Evolutionary conservation across 2,113 vertebrate species (phyloP).

Genomic region (Anarhynchus alexandrinus): DNA sequence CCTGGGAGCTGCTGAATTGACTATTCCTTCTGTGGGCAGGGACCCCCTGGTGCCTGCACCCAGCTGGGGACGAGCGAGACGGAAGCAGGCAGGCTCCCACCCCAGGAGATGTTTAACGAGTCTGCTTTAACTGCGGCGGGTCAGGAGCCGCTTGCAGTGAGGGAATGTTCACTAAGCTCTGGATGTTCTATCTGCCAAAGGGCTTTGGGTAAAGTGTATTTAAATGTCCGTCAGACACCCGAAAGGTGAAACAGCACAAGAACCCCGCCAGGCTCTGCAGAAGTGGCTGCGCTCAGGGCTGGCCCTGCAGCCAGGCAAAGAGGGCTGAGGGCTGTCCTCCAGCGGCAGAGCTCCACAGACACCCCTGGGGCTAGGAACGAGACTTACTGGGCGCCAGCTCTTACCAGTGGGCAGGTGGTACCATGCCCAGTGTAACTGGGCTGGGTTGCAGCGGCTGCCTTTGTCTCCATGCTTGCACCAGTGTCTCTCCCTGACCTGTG

Average conservation of each 20-base stretch:
- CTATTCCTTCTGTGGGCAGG: background rate
- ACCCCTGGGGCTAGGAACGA: background rate
- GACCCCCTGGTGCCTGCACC: background rate
- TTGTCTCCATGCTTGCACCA: background rate
- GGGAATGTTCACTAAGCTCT: background rate
- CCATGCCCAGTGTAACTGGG: background rate
- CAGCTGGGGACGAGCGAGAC: background rate
- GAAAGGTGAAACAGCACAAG: background rate
- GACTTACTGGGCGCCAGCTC: background rate
- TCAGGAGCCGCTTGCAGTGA: background rate
- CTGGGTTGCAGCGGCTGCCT: background rate
- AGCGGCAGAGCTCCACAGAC: background rate
- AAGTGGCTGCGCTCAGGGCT: rapidly evolving
- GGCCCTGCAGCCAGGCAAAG: background rate
- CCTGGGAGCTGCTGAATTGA: background rate
- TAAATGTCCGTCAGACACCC: background rate
- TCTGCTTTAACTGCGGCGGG: background rate
- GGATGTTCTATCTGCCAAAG: background rate
- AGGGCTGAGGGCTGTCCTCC: background rate
- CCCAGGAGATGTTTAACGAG: background rate
- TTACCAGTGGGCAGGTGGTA: background rate
- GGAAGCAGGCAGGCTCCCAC: background rate
- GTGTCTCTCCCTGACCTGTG: background rate
- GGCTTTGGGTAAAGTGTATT: background rate
- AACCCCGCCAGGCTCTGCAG: background rate